phyloP scores from a whole-genome alignment of 2,797 vertebrate genomes.

The Coccyzus lansbergi region DNA sequence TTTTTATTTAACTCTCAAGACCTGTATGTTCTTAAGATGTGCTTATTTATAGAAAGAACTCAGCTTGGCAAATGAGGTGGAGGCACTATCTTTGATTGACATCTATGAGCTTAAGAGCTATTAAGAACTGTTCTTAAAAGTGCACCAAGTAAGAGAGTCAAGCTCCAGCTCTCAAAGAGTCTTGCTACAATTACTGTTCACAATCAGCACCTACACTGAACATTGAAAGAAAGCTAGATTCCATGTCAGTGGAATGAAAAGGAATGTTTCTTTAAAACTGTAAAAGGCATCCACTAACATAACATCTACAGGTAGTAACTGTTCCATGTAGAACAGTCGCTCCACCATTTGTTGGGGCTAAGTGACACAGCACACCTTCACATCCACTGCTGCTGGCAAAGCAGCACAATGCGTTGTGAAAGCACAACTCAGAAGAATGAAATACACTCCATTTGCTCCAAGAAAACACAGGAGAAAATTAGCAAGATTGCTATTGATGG shows the following conservation, averaged over 20 bases:
- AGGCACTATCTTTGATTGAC: neutral
- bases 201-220: neutral
- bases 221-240: neutral
- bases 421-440: neutral
- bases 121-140: neutral
- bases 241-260: neutral
- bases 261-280: slow-evolving; percentile 4
- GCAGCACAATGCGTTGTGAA: neutral
- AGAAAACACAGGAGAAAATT: neutral
- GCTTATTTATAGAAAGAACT: neutral
- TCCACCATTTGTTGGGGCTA: slow-evolving; percentile 1
- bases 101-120: neutral
- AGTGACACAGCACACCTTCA: neutral
- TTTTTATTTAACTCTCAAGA: neutral
- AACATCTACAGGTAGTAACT: neutral
- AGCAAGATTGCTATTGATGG: neutral
- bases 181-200: neutral
- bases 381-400: neutral
- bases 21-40: neutral
- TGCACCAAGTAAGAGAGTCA: neutral
- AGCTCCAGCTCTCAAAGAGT: neutral
- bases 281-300: neutral
- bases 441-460: neutral
- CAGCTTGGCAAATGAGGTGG: neutral
- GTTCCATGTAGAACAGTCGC: neutral